Evolutionary conservation across 2,113 vertebrate genomes (phyloP).

Genomic region (Phrynosoma blainvillii): DNA sequence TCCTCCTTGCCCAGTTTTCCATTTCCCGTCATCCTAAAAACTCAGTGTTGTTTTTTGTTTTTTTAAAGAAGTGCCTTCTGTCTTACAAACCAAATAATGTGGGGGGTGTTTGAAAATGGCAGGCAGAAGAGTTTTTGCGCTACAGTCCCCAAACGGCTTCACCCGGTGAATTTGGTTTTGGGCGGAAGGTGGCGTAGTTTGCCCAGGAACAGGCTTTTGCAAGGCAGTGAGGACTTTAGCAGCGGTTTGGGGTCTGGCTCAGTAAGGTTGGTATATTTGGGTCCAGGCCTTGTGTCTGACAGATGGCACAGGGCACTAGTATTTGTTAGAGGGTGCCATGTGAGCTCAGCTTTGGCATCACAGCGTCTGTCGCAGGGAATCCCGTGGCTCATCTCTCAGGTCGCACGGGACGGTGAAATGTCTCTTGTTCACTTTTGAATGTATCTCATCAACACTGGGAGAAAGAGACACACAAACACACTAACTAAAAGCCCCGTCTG

Average conservation of each 20-base stretch:
- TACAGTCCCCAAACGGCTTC: neutral
- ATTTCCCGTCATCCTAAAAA: conserved; percentile 11
- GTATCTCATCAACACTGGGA: neutral
- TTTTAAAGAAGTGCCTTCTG: conserved; percentile 80
- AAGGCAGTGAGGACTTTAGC: no score
- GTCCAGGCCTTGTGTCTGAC: no score
- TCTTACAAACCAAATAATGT: conserved; percentile 80
- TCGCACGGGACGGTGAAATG: neutral
- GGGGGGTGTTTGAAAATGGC: conserved; percentile 66
- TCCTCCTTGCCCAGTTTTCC: neutral
- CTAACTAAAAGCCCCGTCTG: no score
- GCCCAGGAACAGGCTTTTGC: no score
- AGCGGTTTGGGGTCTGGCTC: no score
- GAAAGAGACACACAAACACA: conserved; percentile 8
- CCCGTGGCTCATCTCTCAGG: no score
- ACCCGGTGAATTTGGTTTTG: neutral
- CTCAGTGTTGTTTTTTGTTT: conserved; percentile 60
- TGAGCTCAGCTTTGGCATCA: no score
- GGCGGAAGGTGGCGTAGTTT: no score
- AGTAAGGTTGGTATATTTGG: neutral
- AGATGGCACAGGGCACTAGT: neutral
- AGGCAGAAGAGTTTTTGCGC: conserved; percentile 79
- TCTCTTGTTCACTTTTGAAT: neutral
- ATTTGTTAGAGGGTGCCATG: neutral
- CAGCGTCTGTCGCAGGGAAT: no score